Evolutionary conservation across 2,797 vertebrate species (phyloP), one percentile per base, ranked within the genome.

Genomic region (Dipus sagitta): DNA sequence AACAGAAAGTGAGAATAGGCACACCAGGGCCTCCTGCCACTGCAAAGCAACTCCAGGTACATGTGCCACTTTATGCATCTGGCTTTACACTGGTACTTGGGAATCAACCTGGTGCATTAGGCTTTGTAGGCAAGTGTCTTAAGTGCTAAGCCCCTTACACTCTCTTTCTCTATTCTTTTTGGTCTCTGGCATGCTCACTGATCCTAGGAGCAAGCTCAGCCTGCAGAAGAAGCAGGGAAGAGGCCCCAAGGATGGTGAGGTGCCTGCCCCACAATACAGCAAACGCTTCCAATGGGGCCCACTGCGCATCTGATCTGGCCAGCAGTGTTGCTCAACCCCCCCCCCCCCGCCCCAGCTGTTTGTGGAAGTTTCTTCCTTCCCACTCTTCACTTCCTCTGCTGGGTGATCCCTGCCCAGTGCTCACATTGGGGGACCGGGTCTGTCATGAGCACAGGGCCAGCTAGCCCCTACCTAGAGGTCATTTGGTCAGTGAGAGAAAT

Each of bases 231-330:
- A 64, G 30, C 24, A 64, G 10, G 13, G n/a, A 30, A 83, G 60
- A 62, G 64, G 58, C 15, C 47, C 72, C 23, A 7, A 42, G 30
- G 68, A 26, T 54, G n/a, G 28, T 0, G 0, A 38, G 71, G 28
- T 65, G 58, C 60, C 68, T 0, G 1, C 28, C 14, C 2, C 1
- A 9, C 11, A 2, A 77, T 26, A 58, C 5, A 1, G 20, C 11
- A 42, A 58, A 28, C 8, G 20, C 47, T 32, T 54, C 20, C 30
- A 6, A 10, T 42, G 13, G 42, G 12, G 1, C 21, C 24, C 64
- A 18, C 2, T 3, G 34, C 1, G 83, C 74, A 20, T 18, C 76
- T 67, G 11, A 34, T 14, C 52, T 70, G 71, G 47, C 15, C 34
- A 58, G 62, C 52, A 52, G 24, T 0, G 0, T 11, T 70, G n/a